A percentile compares a stretch with the other conserved stretches of the same genome.
Conservation (phyloP, 2,113 vertebrate species). For the Trichechus manatus region DNA sequence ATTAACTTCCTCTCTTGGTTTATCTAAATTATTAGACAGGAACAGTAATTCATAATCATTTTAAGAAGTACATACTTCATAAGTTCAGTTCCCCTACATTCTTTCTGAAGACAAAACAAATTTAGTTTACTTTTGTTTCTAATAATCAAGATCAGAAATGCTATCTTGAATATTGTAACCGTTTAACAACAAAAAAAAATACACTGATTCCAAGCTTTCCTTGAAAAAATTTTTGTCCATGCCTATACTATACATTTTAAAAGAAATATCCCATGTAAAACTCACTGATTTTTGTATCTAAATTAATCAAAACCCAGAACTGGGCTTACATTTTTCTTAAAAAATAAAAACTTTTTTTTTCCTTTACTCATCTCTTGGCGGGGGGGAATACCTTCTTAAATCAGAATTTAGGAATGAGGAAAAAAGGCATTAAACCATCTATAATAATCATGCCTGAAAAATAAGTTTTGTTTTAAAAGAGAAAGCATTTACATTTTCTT, state of each 20-base stretch:
- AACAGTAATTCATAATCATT: constrained; percentile 48
- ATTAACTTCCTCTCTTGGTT: constrained; percentile 65
- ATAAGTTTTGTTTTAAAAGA: constrained; percentile 14
- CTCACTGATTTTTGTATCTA: neutral
- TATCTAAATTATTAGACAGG: constrained; percentile 77
- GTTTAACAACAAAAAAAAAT: constrained; percentile 42
- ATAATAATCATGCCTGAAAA: constrained; percentile 37
- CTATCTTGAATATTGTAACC: constrained; percentile 22
- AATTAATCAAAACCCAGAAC: constrained; percentile 8
- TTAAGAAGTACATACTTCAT: constrained; percentile 17
- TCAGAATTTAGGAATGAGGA: constrained; percentile 34
- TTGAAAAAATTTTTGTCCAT: constrained; percentile 40
- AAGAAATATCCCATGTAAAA: constrained; percentile 51
- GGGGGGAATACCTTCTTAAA: neutral
- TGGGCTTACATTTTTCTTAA: neutral
- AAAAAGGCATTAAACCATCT: constrained; percentile 17
- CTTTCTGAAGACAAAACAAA: constrained; percentile 5
- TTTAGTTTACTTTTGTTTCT: constrained; percentile 58
- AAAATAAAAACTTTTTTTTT: neutral
- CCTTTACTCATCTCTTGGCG: neutral
- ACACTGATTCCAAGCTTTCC: neutral
- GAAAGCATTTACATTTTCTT: constrained; percentile 22
- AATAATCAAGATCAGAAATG: constrained; percentile 37
- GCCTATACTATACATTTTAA: constrained; percentile 28
- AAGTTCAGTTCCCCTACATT: constrained; percentile 4